Evolutionary conservation across 2,888 invertebrate genomes (phyloP), one percentile per base, ranked within the genome.

Genomic region (Apamea crenata): DNA sequence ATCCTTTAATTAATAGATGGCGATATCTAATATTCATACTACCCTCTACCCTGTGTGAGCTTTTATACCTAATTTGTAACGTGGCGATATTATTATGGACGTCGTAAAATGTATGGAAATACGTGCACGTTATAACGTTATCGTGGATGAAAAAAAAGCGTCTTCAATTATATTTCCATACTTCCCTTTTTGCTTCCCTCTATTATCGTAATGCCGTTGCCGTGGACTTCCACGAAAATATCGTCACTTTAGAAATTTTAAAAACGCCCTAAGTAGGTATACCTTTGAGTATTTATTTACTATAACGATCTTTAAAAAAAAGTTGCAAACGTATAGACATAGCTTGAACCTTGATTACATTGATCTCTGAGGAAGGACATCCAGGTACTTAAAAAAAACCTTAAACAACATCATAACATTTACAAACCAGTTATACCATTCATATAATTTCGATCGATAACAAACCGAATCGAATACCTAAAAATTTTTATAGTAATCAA

Each of bases 381-480:
- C 25, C 12, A 40, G 36, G 2, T 29, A 21, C 2, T 32, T 25
- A 44, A 10, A 47, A 66, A 74, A 50, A 47, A 32, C 29, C 29
- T 32, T 10, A 65, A 40, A 25, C 29, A 61, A 21, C 44, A 29
- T 47, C 6, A 53, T n/a, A 18, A n/a, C 56, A 59, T 59, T 59
- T 25, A n/a, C 29, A 61, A 63, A 44, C 21, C 40, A 72, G 7
- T 7, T 72, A 21, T 14, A n/a, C n/a, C 5, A 74, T 53, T 69
- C 6, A n/a, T 47, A 18, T 74, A 16, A 21, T 29, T 63, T 50
- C 29, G 36, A 74, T 50, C 29, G 36, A 74, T 74, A 77, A 47
- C n/a, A 25, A 71, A 59, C 18, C 29, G 29, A 63, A 63, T 63
- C 32, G n/a, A 63, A 32, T 74, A 21, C 29, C 29, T 44, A 18